These are phyloP conservation scores for Drosophila watanabei DNA, from an alignment of 1,140 invertebrate genomes.

Conservation along the genomic window DNA sequence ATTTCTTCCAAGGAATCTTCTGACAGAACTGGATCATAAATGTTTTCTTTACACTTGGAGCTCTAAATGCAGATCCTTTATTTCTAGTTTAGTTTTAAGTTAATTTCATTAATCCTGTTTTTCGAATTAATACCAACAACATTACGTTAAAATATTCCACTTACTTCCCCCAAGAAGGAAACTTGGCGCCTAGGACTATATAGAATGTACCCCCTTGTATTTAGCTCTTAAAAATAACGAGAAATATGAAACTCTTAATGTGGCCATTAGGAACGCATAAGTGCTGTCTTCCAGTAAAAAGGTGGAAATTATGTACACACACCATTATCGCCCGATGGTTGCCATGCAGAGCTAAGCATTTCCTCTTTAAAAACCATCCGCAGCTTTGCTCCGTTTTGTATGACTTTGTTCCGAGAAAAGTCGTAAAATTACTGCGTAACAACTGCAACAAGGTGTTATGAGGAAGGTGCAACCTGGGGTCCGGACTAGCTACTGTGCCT, in stretches of 20 bases:
- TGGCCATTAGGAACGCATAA: slow-evolving; percentile 31
- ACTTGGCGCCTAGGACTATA: slow-evolving; percentile 19
- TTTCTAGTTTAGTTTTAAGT: not conserved
- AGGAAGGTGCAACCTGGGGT: slow-evolving; percentile 57
- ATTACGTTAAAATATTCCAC: not conserved
- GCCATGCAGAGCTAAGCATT: slow-evolving; percentile 45
- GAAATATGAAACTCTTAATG: slow-evolving; percentile 40
- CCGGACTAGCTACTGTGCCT: slow-evolving; percentile 1
- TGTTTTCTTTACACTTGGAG: not conserved
- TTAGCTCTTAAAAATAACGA: slow-evolving; percentile 1
- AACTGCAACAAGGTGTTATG: slow-evolving; percentile 84
- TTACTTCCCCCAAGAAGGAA: not conserved
- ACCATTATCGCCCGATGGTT: slow-evolving; percentile 70
- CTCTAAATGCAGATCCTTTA: not conserved
- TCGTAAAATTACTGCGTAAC: slow-evolving; percentile 83
- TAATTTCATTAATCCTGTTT: not conserved
- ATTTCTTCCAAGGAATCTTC: not conserved
- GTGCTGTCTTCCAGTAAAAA: slow-evolving; percentile 43
- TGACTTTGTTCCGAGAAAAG: slow-evolving; percentile 83
- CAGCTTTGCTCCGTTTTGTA: slow-evolving; percentile 78
- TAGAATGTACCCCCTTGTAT: not conserved
- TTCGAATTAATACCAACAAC: no score
- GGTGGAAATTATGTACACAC: slow-evolving; percentile 63
- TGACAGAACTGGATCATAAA: not conserved
- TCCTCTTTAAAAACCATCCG: slow-evolving; percentile 41